Evolutionary conservation across 35 echinoderm and acorn worm genomes (phyloP).

Genomic region (Strongylocentrotus purpuratus): DNA sequence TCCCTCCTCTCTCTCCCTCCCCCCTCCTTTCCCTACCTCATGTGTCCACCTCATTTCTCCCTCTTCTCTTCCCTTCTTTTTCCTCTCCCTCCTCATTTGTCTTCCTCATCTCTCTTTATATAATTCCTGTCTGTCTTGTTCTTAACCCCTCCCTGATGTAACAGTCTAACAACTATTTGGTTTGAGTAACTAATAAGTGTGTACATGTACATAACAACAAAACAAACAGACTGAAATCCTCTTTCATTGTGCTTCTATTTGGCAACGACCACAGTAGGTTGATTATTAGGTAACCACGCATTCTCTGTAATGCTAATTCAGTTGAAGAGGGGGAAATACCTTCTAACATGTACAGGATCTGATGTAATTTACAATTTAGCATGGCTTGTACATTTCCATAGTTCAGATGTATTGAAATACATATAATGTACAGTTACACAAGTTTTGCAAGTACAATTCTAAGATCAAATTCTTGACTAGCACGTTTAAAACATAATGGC

Average conservation of each 20-base stretch:
- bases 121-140: not conserved
- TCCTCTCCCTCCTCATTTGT: no score
- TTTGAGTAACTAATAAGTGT: not conserved
- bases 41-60: no score
- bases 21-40: not conserved
- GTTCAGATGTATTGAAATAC: no score
- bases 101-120: not conserved
- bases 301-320: no score
- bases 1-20: no score
- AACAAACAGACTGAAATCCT: not conserved
- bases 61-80: no score
- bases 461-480: no score
- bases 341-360: not conserved
- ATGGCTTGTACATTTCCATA: no score
- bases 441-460: no score
- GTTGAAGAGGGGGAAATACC: not conserved
- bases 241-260: not conserved
- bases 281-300: not conserved
- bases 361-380: no score
- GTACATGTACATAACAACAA: slow-evolving; percentile 4
- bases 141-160: not conserved
- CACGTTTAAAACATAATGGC: no score
- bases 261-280: not conserved
- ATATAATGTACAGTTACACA: no score
- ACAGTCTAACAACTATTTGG: not conserved